Percentiles rank a stretch among this genome's conserved stretches.
phyloP scores from a whole-genome alignment of 1,140 invertebrate genomes.

The Gerris buenoi region DNA sequence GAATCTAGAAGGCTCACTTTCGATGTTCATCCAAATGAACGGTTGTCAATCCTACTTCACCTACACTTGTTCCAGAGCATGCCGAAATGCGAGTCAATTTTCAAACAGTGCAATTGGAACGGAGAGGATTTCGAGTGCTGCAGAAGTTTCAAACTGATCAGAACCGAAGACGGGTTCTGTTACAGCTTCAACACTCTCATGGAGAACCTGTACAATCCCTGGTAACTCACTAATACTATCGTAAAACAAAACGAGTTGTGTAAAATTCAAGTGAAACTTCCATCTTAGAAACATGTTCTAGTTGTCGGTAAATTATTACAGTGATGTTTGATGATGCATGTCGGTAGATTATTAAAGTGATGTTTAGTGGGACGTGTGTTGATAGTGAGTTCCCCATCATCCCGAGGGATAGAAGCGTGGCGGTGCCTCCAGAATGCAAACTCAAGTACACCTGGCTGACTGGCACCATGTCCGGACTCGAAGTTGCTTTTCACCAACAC shows the following conservation, averaged over 20 bases:
- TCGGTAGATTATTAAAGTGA: too few species aligned
- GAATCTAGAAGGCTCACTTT: too few species aligned
- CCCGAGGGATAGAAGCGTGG: not conserved
- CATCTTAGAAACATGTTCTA: too few species aligned
- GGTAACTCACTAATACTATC: too few species aligned
- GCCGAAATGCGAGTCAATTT: not conserved
- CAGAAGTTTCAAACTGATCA: not conserved
- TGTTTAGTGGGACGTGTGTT: too few species aligned
- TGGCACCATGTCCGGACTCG: not conserved
- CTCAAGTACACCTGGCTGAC: not conserved
- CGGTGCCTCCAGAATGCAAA: not conserved
- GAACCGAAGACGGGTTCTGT: not conserved
- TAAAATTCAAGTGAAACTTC: too few species aligned
- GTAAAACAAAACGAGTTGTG: too few species aligned
- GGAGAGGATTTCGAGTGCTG: not conserved
- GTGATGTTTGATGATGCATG: too few species aligned
- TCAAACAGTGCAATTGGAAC: not conserved
- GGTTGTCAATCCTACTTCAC: too few species aligned
- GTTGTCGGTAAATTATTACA: too few species aligned
- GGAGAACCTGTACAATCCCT: not conserved
- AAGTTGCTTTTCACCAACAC: not conserved
- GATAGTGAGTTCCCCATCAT: not conserved
- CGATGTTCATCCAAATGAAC: too few species aligned
- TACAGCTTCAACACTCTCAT: not conserved
- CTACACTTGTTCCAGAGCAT: not conserved